A percentile compares a stretch with the other conserved stretches of the same genome.
phyloP scores from a whole-genome alignment of 2,113 vertebrate genomes.

The Triplophysa rosa region DNA sequence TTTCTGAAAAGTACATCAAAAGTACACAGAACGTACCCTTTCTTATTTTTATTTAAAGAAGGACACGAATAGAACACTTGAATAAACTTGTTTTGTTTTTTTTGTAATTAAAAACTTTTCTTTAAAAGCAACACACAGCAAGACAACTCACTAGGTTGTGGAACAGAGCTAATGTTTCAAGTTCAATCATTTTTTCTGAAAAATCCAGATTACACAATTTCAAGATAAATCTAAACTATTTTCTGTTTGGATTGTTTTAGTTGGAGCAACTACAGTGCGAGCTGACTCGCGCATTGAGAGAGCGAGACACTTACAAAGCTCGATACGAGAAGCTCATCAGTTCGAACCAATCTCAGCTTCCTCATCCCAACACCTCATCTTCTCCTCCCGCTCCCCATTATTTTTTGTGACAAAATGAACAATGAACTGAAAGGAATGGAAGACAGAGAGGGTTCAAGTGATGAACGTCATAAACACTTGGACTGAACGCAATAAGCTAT shows the following conservation, averaged over 20 bases:
- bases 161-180: not conserved
- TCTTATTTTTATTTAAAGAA: too few species aligned
- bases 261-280: slow-evolving; percentile 79
- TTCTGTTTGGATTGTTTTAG: slow-evolving; percentile 54
- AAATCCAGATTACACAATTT: not conserved
- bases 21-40: too few species aligned
- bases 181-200: not conserved
- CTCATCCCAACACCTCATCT: slow-evolving; percentile 67
- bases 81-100: too few species aligned
- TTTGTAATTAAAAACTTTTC: too few species aligned
- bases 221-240: not conserved
- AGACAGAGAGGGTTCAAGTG: slow-evolving; percentile 1
- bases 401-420: slow-evolving; percentile 70
- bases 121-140: not conserved
- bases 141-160: not conserved
- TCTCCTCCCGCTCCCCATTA: slow-evolving; percentile 73
- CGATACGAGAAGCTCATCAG: slow-evolving; percentile 79
- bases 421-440: slow-evolving; percentile 5
- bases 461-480: slow-evolving; percentile 15
- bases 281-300: slow-evolving; percentile 74
- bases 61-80: too few species aligned
- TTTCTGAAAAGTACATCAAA: too few species aligned
- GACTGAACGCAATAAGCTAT: slow-evolving; percentile 59
- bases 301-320: slow-evolving; percentile 79
- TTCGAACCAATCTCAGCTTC: slow-evolving; percentile 60